Evolutionary conservation across 2,797 vertebrate genomes (phyloP).

Genomic region (Natrix natrix): DNA sequence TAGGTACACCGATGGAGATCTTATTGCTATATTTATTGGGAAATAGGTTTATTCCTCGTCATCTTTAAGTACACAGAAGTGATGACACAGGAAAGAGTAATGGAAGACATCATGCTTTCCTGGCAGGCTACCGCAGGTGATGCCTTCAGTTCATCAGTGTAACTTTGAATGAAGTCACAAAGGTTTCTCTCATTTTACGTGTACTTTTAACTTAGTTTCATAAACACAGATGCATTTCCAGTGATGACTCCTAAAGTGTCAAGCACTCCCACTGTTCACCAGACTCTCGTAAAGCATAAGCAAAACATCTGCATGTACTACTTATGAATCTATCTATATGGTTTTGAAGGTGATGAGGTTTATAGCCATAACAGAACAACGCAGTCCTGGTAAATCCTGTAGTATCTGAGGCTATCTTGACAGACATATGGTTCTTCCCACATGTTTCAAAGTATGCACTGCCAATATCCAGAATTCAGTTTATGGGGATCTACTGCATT

Average conservation of each 20-base stretch:
- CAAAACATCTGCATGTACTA: neutral
- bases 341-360: neutral
- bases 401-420: neutral
- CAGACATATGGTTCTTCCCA: neutral
- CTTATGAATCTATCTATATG: neutral
- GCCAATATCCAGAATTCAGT: neutral
- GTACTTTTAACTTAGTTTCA: neutral
- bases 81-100: neutral
- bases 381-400: neutral
- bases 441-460: neutral
- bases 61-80: neutral
- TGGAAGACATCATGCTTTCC: neutral
- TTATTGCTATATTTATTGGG: neutral
- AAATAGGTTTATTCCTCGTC: neutral
- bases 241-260: neutral
- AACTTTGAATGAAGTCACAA: neutral
- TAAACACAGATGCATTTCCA: neutral
- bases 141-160: constrained; percentile 10
- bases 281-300: neutral
- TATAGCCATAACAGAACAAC: no score
- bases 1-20: neutral
- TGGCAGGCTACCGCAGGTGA: neutral
- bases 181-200: neutral
- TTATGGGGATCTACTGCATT: neutral
- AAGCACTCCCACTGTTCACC: neutral